Conservation (phyloP, 2,797 vertebrate species). For the Ceyx erithaca region DNA sequence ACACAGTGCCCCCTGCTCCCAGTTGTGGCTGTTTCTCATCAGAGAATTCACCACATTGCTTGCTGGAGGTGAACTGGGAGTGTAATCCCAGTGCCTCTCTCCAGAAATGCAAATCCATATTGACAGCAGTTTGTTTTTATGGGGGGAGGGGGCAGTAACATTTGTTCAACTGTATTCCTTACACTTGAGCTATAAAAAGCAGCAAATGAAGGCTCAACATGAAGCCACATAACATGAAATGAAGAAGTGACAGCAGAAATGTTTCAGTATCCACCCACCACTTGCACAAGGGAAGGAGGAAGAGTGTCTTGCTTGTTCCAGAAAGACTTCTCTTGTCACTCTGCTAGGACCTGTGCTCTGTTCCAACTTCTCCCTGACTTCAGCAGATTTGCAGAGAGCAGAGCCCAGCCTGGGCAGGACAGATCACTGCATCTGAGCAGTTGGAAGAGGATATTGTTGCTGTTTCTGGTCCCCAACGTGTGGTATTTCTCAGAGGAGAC, state of each 20-base stretch:
- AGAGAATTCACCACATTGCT: neutral
- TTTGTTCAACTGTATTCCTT: constrained; percentile 37
- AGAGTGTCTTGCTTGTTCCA: neutral
- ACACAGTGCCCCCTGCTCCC: neutral
- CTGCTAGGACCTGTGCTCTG: neutral
- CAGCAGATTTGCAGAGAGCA: neutral
- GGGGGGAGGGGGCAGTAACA: neutral
- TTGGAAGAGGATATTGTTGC: neutral
- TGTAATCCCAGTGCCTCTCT: neutral
- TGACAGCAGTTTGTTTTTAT: neutral
- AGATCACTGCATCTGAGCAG: neutral
- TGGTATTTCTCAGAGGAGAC: neutral
- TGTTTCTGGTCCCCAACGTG: neutral
- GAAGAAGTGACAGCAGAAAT: constrained; percentile 27
- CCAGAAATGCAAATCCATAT: constrained; percentile 25
- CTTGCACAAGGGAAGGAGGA: neutral
- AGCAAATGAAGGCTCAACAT: constrained; percentile 10
- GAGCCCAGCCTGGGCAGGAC: neutral
- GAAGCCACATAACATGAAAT: constrained; percentile 25
- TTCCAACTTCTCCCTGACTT: neutral
- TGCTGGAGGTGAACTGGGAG: neutral
- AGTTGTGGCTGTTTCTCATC: neutral
- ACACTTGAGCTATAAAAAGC: constrained; percentile 43
- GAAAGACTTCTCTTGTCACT: neutral
- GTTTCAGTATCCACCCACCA: neutral